Base-by-base conservation (phyloP, 1,140 invertebrate genomes). In the Cotesia vestalis region DNA sequence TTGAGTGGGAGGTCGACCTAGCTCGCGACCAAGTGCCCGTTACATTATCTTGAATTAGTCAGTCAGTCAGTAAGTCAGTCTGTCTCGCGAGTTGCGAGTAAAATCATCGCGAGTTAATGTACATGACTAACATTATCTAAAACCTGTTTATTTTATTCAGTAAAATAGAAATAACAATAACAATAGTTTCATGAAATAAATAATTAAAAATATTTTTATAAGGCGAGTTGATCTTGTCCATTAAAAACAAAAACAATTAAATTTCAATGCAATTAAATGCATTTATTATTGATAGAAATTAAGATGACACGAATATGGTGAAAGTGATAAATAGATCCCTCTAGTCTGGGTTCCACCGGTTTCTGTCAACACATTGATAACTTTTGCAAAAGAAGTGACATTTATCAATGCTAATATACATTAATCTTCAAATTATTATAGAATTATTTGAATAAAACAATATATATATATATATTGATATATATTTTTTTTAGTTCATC, bases 21-120 rank as follows among this genome's bases (percentile, higher is more conserved):
- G 40, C 40, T 62, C 20, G 77, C 53, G 72, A 34, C 75, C 72
- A 76, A 79, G 78, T 79, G 79, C 77, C 81, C 80, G 81, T 81
- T 82, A 84, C 79, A 80, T 82, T 84, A 84, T 84, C 80, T 79
- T 74, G 76, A 80, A 80, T 84, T 83, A 84, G 80, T 81, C 79
- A 80, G 80, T 79, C 82, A 83, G 83, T 84, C 81, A 78, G 78
- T 70, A 36, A 61, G 46, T 38, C 59, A 70, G 38, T 62, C 67
- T 20, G 59, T 61, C 59, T 20, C 20, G 27, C 76, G 74, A 78
- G 75, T 20, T 20, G 27, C 76, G 74, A 78, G 75, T 71, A 76
- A 78, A 79, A 72, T 74, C 70, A 74, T 75, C 72, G 77, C 76
- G 77, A 75, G 67, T 62, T 57, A 74, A 60, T 67, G 52, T 40